Evolutionary conservation across 2,113 vertebrate species (phyloP).

Genomic region (Bambusicola thoracicus): DNA sequence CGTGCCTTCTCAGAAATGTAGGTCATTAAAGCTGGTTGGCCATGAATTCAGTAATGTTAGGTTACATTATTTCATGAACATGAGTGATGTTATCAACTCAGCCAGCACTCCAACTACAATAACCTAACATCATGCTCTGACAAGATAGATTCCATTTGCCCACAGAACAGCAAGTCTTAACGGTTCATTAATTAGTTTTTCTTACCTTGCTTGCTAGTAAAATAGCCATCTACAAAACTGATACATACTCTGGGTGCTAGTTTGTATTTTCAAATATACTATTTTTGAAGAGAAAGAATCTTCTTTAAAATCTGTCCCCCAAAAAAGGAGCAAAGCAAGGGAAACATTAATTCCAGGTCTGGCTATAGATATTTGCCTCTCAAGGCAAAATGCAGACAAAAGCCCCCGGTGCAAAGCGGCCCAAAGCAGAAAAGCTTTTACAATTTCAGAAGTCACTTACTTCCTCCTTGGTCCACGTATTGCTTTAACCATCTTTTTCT

Average conservation of each 20-base stretch:
- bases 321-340: not conserved
- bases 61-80: not conserved
- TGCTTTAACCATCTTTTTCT: slow-evolving; percentile 72
- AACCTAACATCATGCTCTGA: not conserved
- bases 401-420: not conserved
- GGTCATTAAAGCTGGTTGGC: slow-evolving; percentile 20
- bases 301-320: not conserved
- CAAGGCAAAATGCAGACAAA: not conserved
- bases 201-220: not conserved
- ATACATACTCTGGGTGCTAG: not conserved
- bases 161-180: not conserved
- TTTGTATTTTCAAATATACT: not conserved
- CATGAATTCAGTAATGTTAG: slow-evolving; percentile 7
- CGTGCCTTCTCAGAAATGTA: not conserved
- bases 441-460: slow-evolving; percentile 71
- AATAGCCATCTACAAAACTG: not conserved
- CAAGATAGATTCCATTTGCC: not conserved
- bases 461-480: slow-evolving; percentile 81
- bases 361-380: not conserved
- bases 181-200: not conserved
- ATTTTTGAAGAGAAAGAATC: not conserved
- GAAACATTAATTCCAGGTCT: not conserved
- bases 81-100: not conserved
- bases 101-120: not conserved
- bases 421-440: not conserved